phyloP scores from a whole-genome alignment of 2,797 vertebrate species.

The Okamejei kenojei region DNA sequence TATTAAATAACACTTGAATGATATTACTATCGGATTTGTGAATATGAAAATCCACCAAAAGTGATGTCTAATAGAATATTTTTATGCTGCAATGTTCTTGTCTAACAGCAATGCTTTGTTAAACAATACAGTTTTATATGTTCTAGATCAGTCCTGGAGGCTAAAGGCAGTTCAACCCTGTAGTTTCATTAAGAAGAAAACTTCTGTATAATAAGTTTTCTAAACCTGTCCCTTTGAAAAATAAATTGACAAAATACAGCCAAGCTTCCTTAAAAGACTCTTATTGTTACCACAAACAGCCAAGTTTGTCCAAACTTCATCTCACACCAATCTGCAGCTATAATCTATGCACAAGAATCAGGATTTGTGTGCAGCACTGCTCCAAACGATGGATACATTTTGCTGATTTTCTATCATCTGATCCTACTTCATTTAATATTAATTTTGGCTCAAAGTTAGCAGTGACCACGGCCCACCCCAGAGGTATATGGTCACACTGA shows the following conservation, averaged over 20 bases:
- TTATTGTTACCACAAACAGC: background rate
- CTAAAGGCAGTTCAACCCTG: background rate
- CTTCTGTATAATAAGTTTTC: background rate
- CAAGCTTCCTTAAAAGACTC: background rate
- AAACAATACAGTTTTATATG: background rate
- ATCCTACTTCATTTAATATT: background rate
- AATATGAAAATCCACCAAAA: background rate
- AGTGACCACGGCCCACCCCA: background rate
- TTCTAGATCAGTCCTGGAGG: background rate
- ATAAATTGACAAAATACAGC: background rate
- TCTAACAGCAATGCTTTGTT: background rate
- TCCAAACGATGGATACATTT: background rate
- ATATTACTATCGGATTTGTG: background rate
- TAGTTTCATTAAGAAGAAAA: background rate
- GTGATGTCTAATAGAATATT: background rate
- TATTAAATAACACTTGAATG: conserved; percentile 32
- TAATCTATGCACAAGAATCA: background rate
- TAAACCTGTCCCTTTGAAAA: background rate
- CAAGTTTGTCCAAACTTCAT: background rate
- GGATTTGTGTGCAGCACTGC: background rate
- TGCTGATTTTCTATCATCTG: background rate
- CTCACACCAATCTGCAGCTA: background rate
- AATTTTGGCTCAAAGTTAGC: background rate
- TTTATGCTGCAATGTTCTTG: background rate
- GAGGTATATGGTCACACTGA: background rate